phyloP scores from a whole-genome alignment of 2,797 vertebrate species.

The Myripristis murdjan region DNA sequence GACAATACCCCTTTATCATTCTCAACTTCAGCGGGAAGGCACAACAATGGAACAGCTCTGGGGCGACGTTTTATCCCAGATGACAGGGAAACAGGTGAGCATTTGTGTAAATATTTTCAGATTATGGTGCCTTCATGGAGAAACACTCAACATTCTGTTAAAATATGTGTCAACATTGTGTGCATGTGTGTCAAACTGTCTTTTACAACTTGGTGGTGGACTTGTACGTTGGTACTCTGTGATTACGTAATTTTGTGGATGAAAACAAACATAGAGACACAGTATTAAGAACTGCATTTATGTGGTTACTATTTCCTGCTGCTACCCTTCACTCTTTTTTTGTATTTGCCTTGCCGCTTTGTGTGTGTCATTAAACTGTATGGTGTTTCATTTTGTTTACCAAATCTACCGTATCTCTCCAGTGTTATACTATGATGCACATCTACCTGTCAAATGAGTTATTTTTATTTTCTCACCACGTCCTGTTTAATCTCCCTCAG shows the following conservation, averaged over 20 bases:
- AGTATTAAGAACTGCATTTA: neutral
- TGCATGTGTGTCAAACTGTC: neutral
- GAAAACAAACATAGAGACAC: too few relatives aligned
- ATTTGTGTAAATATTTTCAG: neutral
- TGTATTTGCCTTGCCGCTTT: neutral
- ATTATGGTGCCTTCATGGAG: neutral
- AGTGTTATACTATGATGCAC: too few relatives aligned
- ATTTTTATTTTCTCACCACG: too few relatives aligned
- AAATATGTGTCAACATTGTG: neutral
- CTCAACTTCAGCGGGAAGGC: slow-evolving; percentile 5
- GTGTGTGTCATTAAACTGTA: neutral
- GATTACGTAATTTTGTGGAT: neutral
- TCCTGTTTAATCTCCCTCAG: too few relatives aligned
- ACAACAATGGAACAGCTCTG: slow-evolving; percentile 35
- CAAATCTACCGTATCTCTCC: neutral
- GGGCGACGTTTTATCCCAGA: slow-evolving; percentile 46
- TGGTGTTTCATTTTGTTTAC: neutral
- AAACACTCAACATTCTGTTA: too few relatives aligned
- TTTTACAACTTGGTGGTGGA: neutral
- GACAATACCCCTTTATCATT: slow-evolving; percentile 11
- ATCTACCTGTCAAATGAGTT: too few relatives aligned
- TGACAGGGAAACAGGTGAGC: slow-evolving; percentile 39
- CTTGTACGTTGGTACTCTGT: neutral
- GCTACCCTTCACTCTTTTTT: too few relatives aligned
- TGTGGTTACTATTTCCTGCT: too few relatives aligned